phyloP scores from a whole-genome alignment of 1,140 invertebrate genomes.

The Saccostrea cuccullata region DNA sequence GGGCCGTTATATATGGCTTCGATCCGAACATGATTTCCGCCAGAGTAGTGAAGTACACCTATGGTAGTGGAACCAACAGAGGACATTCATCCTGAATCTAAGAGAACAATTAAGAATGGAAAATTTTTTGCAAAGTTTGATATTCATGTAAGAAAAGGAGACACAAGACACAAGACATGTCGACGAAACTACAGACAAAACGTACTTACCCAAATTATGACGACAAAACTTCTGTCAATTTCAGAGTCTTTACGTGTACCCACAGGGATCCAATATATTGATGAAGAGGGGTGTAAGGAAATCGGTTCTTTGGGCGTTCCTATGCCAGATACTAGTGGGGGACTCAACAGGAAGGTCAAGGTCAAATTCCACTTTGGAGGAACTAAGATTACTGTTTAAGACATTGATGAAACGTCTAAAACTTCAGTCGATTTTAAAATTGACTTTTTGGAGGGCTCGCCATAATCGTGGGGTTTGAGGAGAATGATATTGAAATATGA shows the following conservation, averaged over 20 bases:
- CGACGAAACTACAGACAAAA: constrained; percentile 39
- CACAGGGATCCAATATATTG: constrained; percentile 9
- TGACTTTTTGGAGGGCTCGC: too few relatives aligned
- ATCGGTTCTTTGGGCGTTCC: neutral
- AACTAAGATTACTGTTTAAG: too few relatives aligned
- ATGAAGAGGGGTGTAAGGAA: constrained; percentile 37
- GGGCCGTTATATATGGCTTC: constrained; percentile 62
- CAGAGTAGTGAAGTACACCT: constrained; percentile 52
- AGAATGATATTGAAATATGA: too few relatives aligned
- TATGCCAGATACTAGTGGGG: neutral
- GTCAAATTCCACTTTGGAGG: too few relatives aligned
- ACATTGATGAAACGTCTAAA: too few relatives aligned
- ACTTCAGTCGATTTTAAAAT: too few relatives aligned
- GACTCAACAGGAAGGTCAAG: too few relatives aligned
- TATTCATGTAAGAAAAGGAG: constrained; percentile 55
- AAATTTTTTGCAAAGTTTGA: constrained; percentile 54
- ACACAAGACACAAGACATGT: constrained; percentile 46
- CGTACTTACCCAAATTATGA: constrained; percentile 23
- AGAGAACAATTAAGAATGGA: constrained; percentile 43
- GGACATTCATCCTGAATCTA: constrained; percentile 27
- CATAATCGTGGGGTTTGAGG: too few relatives aligned
- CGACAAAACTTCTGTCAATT: constrained; percentile 24
- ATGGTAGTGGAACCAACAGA: constrained; percentile 53
- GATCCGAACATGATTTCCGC: constrained; percentile 52
- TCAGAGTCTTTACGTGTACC: constrained; percentile 28